Conservation (phyloP, 2,888 invertebrate genomes). For the Brenthis daphne region DNA sequence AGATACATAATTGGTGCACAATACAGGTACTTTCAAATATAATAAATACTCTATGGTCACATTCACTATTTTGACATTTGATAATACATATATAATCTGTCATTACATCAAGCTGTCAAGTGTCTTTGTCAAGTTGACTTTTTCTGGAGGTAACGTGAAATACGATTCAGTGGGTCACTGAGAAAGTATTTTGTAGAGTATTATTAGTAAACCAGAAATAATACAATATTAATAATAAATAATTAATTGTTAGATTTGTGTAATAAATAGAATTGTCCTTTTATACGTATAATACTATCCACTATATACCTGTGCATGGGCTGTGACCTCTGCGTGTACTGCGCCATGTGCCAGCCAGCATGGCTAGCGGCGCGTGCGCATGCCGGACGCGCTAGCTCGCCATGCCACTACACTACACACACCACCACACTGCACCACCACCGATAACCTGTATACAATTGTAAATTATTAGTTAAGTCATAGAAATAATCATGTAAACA, state of each 20-base stretch:
- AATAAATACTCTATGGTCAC: too few species aligned
- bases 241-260: not conserved
- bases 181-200: too few species aligned
- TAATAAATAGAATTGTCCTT: not conserved
- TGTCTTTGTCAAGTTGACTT: too few species aligned
- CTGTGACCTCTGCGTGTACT: conserved; percentile 80
- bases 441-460: conserved; percentile 50
- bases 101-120: too few species aligned
- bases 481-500: too few species aligned
- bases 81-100: too few species aligned
- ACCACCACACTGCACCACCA: conserved; percentile 49
- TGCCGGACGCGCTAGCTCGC: conserved; percentile 77
- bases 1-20: too few species aligned
- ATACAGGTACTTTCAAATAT: too few species aligned
- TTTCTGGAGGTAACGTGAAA: not conserved
- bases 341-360: conserved; percentile 77
- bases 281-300: not conserved
- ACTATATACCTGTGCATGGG: conserved; percentile 76
- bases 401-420: conserved; percentile 52
- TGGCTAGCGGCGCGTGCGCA: conserved; percentile 73
- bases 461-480: conserved; percentile 1
- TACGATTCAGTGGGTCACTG: not conserved
- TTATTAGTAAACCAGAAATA: too few species aligned
- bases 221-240: not conserved
- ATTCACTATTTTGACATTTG: too few species aligned